Evolutionary conservation across 2,797 vertebrate species (phyloP), one percentile per base, ranked within the genome.

Genomic region (Pipistrellus pygmaeus): DNA sequence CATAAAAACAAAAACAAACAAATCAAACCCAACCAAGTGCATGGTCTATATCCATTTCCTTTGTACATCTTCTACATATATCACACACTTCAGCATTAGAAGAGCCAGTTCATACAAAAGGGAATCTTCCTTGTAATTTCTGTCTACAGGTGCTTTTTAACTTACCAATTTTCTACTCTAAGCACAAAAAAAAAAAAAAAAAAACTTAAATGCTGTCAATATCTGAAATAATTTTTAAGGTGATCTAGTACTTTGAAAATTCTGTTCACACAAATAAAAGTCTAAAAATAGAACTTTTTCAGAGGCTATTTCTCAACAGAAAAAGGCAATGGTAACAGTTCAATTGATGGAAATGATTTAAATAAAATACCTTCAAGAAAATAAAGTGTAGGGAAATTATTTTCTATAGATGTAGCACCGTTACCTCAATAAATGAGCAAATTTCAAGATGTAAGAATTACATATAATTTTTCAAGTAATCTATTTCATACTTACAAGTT

Each of bases 351-450:
- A 86, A 91, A 90, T 38, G 10, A 89, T 20, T 48, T 86, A 93
- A 91, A 90, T 76, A 84, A 95, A 90, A 76, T 53, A 85, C 2
- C n/a, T 76, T 93, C 18, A 55, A 72, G 32, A 94, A 91, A 72
- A 41, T 41, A 38, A 38, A 94, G 2, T 51, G 9, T 38, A 85
- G 46, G 23, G 88, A 92, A 71, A 84, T 23, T 30, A 46, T 48
- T 75, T 82, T 86, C n/a, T 94, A 85, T 92, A 96, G 95, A 81
- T 55, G 38, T 78, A 95, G 93, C 90, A 94, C 95, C 91, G 75
- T 85, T 92, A 90, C 38, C 66, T 88, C 75, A 76, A 68, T n/a
- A 30, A 95, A 83, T 72, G 46, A 90, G n/a, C 75, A 94, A 80
- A 78, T 81, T 93, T 90, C 71, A 96, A 77, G 75, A 75, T 69